A percentile compares a stretch with the other conserved stretches of the same genome.
Evolutionary conservation across 2,888 invertebrate genomes (phyloP).

Genomic region (Elegia similella): DNA sequence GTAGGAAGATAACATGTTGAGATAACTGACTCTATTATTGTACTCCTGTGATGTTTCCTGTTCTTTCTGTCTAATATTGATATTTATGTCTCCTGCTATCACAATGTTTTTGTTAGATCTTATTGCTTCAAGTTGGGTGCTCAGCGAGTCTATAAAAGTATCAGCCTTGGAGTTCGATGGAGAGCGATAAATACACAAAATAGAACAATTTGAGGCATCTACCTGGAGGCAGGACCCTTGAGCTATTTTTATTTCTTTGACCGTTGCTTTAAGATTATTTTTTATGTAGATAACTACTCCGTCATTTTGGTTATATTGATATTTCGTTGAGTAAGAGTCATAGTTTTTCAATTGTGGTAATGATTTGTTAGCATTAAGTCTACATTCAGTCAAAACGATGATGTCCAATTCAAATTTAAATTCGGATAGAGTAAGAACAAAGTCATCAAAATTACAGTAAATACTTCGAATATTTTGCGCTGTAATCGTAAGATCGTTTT

Average conservation of each 20-base stretch:
- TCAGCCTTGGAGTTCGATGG: not conserved
- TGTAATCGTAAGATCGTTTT: too few relatives aligned
- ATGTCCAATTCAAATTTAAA: not conserved
- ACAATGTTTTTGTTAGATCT: not conserved
- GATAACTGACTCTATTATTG: not conserved
- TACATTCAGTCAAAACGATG: not conserved
- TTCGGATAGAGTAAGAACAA: not conserved
- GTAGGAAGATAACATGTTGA: not conserved
- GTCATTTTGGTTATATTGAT: not conserved
- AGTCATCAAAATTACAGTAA: too few relatives aligned
- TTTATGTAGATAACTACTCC: not conserved
- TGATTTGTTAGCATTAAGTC: not conserved
- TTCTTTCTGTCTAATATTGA: not conserved
- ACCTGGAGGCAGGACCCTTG: not conserved
- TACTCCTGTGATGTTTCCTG: not conserved
- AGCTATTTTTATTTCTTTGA: not conserved
- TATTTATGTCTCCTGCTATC: constrained; percentile 1
- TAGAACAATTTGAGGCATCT: not conserved
- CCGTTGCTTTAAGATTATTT: not conserved
- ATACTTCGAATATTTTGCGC: too few relatives aligned
- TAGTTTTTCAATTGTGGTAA: not conserved
- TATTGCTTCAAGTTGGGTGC: not conserved
- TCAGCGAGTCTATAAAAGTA: not conserved
- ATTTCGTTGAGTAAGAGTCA: not conserved
- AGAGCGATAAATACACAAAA: constrained; percentile 3